These are phyloP conservation scores for Actinemys pallida DNA, from an alignment of 2,113 vertebrate genomes.

Conservation along the genomic window DNA sequence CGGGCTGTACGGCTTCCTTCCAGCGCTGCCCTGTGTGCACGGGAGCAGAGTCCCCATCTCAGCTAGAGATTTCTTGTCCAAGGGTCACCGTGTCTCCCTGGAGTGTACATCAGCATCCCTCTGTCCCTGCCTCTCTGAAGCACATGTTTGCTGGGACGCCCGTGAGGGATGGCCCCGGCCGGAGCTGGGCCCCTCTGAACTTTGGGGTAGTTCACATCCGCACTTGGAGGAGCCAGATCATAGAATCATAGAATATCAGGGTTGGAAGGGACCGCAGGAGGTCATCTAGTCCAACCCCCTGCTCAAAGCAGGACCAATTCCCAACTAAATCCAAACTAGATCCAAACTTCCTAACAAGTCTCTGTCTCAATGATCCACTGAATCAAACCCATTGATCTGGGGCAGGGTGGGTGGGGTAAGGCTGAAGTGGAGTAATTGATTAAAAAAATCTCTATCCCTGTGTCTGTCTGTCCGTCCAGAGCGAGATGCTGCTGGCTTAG, in stretches of 20 bases:
- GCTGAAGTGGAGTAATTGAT: background rate
- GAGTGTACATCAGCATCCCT: background rate
- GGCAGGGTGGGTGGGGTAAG: background rate
- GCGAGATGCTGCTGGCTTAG: background rate
- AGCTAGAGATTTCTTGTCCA: rapidly evolving
- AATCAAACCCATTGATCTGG: background rate
- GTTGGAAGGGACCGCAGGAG: no score
- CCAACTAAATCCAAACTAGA: no score
- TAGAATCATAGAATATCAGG: no score
- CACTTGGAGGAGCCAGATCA: background rate
- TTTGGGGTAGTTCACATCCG: background rate
- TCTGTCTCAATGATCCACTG: background rate
- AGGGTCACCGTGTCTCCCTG: no score
- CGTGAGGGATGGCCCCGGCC: background rate
- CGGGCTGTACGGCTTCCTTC: background rate
- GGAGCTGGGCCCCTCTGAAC: background rate
- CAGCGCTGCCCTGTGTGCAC: background rate
- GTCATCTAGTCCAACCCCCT: no score
- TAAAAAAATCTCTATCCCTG: background rate
- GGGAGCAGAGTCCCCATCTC: background rate
- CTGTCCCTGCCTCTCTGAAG: background rate
- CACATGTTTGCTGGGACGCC: background rate
- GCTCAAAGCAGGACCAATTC: no score
- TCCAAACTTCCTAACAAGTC: background rate
- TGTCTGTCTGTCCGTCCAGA: background rate